These are phyloP conservation scores for Bettongia penicillata DNA, from an alignment of 2,113 vertebrate genomes.

Conservation along the genomic window DNA sequence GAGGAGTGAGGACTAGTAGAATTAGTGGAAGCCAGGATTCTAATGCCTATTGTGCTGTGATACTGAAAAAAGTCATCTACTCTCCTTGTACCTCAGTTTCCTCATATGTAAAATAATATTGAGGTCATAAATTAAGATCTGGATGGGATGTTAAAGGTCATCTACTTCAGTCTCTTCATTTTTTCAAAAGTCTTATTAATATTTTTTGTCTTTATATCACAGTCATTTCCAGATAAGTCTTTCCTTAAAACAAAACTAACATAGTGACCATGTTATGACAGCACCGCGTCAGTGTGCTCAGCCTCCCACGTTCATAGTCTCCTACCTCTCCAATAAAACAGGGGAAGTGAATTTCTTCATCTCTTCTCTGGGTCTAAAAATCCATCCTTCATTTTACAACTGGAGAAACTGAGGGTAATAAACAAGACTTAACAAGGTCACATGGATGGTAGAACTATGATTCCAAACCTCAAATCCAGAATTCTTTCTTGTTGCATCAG, in stretches of 20 bases:
- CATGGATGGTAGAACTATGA: not conserved
- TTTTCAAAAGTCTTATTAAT: no score
- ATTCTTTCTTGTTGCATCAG: no score
- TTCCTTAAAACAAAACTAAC: constrained; percentile 7
- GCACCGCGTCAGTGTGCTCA: not conserved
- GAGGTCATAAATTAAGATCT: not conserved
- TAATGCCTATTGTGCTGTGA: not conserved
- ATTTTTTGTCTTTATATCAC: no score
- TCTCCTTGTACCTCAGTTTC: not conserved
- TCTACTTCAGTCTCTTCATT: no score
- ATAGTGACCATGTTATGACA: not conserved
- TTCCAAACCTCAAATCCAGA: not conserved
- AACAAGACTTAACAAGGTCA: not conserved
- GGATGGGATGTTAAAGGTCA: not conserved
- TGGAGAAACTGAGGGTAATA: not conserved
- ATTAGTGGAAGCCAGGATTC: not conserved
- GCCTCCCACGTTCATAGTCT: not conserved
- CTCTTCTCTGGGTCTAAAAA: not conserved
- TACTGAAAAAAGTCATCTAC: not conserved
- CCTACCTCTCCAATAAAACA: not conserved
- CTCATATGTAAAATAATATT: not conserved
- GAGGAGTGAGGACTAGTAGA: not conserved
- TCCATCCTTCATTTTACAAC: not conserved
- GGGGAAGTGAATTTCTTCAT: not conserved
- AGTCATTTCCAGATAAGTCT: no score